Conservation (phyloP, 2,888 invertebrate genomes). For the Apeira syringaria region DNA sequence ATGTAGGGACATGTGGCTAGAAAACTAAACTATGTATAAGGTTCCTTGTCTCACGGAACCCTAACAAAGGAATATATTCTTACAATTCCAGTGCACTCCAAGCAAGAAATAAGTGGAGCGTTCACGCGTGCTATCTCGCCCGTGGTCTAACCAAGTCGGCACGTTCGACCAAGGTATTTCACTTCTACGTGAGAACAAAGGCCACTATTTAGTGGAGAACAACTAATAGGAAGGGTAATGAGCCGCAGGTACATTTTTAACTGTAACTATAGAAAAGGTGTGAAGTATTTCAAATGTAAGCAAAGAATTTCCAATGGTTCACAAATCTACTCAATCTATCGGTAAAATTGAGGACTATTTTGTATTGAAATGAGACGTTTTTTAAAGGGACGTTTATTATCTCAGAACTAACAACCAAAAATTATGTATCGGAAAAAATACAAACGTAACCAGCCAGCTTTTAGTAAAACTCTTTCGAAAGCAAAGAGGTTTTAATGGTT, state of each 20-base stretch:
- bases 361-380: too few species aligned
- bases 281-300: conserved; percentile 3
- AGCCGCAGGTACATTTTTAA: conserved; percentile 21
- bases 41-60: too few species aligned
- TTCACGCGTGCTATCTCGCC: conserved; percentile 1
- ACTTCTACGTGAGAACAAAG: conserved; percentile 59
- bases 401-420: too few species aligned
- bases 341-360: too few species aligned
- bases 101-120: not conserved
- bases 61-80: too few species aligned
- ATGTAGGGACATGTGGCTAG: too few species aligned
- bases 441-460: not conserved
- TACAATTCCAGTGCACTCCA: too few species aligned
- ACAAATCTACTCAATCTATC: too few species aligned
- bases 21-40: too few species aligned
- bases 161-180: conserved; percentile 60
- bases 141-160: conserved; percentile 48
- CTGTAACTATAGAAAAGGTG: conserved; percentile 6
- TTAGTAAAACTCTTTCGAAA: not conserved
- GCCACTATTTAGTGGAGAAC: conserved; percentile 51
- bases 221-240: conserved; percentile 59
- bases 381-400: too few species aligned
- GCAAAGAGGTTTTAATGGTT: conserved; percentile 7
- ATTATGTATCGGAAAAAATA: too few species aligned
- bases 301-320: too few species aligned